phyloP scores from a whole-genome alignment of 30 jellyfish, hydroid and myxozoan genomes.

The Turritopsis rubra region DNA sequence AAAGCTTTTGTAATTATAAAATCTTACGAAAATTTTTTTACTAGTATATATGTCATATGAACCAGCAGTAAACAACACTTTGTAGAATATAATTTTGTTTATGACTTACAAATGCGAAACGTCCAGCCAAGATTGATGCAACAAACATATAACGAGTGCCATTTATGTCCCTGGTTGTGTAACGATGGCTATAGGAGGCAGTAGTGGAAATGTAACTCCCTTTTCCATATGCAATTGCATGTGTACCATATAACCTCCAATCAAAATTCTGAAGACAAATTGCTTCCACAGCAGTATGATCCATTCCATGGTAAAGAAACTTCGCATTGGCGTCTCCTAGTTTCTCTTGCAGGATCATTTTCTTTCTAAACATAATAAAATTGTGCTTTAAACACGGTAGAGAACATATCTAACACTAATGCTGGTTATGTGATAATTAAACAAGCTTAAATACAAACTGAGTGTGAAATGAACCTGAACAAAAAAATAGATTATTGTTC shows the following conservation, averaged over 20 bases:
- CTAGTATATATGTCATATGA: background rate
- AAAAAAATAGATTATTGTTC: too few species aligned
- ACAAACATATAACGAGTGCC: background rate
- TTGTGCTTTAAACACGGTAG: too few species aligned
- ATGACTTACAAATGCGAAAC: background rate
- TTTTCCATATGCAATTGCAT: background rate
- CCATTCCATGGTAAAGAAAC: background rate
- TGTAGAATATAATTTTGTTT: too few species aligned
- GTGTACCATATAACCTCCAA: background rate
- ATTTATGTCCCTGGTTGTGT: background rate
- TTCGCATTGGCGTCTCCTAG: background rate
- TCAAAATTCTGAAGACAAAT: background rate
- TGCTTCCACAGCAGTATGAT: background rate
- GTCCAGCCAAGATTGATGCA: background rate
- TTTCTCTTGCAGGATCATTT: background rate
- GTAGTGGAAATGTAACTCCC: background rate
- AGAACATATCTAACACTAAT: background rate
- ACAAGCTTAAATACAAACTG: too few species aligned
- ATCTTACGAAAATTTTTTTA: background rate
- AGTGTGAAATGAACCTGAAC: too few species aligned
- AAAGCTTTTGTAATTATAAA: too few species aligned
- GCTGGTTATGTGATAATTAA: too few species aligned
- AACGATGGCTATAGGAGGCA: background rate
- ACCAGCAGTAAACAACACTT: background rate
- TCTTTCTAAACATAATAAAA: background rate